Percentiles rank a stretch among this genome's conserved stretches.
Conservation (phyloP, 2,797 vertebrate genomes). For the Cynopterus sphinx region DNA sequence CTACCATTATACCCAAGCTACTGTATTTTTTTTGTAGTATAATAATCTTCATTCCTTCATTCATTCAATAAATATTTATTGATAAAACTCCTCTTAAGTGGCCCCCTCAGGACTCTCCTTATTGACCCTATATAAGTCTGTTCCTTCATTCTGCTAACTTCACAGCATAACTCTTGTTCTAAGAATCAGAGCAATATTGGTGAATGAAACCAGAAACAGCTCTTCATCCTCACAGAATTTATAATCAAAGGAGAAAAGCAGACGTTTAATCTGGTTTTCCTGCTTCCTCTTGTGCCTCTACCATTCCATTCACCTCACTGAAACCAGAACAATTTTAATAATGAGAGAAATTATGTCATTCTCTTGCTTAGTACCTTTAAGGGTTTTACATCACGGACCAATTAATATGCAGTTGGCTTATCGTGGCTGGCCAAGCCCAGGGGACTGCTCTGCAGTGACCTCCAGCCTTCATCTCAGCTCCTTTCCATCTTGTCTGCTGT, state of each 20-base stretch:
- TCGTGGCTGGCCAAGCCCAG: fast-evolving
- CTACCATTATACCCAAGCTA: too few species aligned
- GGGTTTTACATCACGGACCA: not conserved
- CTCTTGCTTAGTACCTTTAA: not conserved
- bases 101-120: not conserved
- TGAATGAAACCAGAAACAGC: not conserved
- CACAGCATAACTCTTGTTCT: not conserved
- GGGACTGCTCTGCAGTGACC: not conserved
- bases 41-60: not conserved
- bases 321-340: not conserved
- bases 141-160: not conserved
- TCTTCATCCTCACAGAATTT: not conserved
- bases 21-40: not conserved
- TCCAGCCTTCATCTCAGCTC: too few species aligned
- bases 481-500: not conserved
- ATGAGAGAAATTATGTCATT: not conserved
- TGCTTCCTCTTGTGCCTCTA: not conserved
- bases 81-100: not conserved
- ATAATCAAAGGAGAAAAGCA: not conserved
- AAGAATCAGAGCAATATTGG: not conserved
- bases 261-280: not conserved
- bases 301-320: not conserved
- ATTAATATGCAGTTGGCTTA: fast-evolving
- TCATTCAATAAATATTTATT: not conserved
- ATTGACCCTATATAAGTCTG: not conserved